Base-by-base conservation (phyloP, 1,140 invertebrate species). In the Dinothrombium tinctorium region DNA sequence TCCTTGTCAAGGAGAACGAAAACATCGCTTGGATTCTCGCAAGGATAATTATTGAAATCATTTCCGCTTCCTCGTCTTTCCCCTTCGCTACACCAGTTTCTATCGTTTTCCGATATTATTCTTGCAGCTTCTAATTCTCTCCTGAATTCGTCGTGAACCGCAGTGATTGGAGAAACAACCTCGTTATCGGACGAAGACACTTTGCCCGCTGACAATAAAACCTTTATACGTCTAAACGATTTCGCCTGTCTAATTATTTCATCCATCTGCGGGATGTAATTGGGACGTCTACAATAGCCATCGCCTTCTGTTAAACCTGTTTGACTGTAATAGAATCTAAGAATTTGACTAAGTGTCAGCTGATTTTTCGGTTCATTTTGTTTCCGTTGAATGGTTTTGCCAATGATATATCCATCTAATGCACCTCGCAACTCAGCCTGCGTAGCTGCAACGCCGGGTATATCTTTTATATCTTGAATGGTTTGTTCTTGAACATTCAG, bases 351-450 rank as follows among this genome's bases (percentile, higher is more conserved):
- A 21, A 45, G 33, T 41, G 22, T 40, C 15, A 41, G 20, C 7
- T 11, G 7, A 23, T 17, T 8, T 25, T 33, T 21, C 5, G 40
- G 8, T 21, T 29, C 19, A 19, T 19, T 21, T 20, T 9, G 8
- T 9, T 22, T n/a, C 2, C 20, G 20, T 19, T 21, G 20, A 14
- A 31, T 24, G 5, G n/a, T 20, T 28, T 35, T 33, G n/a, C 46
- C 46, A 26, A 47, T 40, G 11, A 41, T 12, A 32, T 40, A 42
- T 6, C 46, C 46, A 42, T 47, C 46, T 17, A 47, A 19, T 3
- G 28, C 42, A 9, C 46, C 46, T 12, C 33, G 15, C 19, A 47
- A 31, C 22, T 47, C 23, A 14, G 46, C 46, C 12, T 25, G 22
- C 14, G 46, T 40, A 8, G 33, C 33, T 11, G 12, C 20, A 21